Conservation (phyloP, 2,797 vertebrate genomes). For the Notamacropus eugenii region DNA sequence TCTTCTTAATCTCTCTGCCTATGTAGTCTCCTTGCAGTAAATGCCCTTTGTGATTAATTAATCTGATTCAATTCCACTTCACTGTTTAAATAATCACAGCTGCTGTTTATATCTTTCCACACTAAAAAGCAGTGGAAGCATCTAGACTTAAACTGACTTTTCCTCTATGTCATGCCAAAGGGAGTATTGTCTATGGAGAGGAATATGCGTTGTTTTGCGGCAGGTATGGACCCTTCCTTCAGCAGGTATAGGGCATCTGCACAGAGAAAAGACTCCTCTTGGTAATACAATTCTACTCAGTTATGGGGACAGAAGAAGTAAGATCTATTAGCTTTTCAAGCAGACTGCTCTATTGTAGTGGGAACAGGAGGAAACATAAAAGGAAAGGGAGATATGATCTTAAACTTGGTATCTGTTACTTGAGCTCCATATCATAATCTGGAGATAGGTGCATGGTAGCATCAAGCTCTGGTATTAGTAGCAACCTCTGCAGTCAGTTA, state of each 20-base stretch:
- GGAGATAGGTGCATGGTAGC: background rate
- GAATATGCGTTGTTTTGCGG: background rate
- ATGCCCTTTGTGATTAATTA: conserved; percentile 64
- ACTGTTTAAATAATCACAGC: conserved; percentile 38
- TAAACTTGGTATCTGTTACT: accelerated
- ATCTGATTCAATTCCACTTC: conserved; percentile 10
- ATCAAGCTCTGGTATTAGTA: accelerated
- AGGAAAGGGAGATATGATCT: background rate
- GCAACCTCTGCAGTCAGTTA: accelerated
- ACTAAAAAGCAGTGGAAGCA: conserved; percentile 7
- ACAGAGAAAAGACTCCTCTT: background rate
- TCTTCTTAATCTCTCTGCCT: background rate
- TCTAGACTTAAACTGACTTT: background rate
- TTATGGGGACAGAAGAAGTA: background rate
- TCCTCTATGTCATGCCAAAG: background rate
- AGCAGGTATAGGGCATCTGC: background rate
- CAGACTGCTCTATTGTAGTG: background rate
- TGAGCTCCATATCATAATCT: background rate
- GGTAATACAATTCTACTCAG: background rate
- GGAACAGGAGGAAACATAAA: background rate
- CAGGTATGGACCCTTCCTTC: background rate
- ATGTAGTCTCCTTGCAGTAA: conserved; percentile 4
- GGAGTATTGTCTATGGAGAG: background rate
- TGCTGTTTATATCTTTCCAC: background rate
- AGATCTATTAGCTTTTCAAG: background rate